These are phyloP conservation scores for Pluvialis apricaria DNA, from an alignment of 2,113 vertebrate genomes.

Conservation along the genomic window DNA sequence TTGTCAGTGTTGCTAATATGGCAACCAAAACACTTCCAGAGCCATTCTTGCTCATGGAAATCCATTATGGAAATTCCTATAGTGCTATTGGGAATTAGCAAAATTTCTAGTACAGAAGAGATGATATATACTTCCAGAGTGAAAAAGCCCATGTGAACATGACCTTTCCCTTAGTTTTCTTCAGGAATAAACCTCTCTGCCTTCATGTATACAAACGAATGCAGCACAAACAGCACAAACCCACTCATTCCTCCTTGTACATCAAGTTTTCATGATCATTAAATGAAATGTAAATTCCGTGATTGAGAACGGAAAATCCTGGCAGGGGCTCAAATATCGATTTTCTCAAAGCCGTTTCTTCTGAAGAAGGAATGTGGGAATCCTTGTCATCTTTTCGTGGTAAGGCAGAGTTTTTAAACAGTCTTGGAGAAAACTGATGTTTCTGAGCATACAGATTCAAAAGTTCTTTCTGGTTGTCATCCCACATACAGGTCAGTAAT, in stretches of 20 bases:
- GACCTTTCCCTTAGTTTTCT: constrained; percentile 27
- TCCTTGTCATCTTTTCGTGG: not conserved
- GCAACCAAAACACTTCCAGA: not conserved
- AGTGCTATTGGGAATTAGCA: not conserved
- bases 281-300: not conserved
- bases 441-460: constrained; percentile 3
- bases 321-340: not conserved
- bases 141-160: not conserved
- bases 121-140: not conserved
- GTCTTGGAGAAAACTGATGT: not conserved
- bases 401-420: not conserved
- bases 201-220: not conserved
- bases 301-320: not conserved
- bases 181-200: not conserved
- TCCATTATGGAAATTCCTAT: not conserved
- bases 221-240: not conserved
- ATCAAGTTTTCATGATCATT: not conserved
- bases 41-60: not conserved
- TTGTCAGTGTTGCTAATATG: not conserved
- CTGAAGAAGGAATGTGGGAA: not conserved
- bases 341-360: not conserved
- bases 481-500: constrained; percentile 32
- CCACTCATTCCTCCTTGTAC: not conserved
- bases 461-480: constrained; percentile 33
- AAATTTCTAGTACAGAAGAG: not conserved